These are phyloP conservation scores for Anomalospiza imberbis DNA, from an alignment of 2,797 vertebrate genomes.

Conservation along the genomic window DNA sequence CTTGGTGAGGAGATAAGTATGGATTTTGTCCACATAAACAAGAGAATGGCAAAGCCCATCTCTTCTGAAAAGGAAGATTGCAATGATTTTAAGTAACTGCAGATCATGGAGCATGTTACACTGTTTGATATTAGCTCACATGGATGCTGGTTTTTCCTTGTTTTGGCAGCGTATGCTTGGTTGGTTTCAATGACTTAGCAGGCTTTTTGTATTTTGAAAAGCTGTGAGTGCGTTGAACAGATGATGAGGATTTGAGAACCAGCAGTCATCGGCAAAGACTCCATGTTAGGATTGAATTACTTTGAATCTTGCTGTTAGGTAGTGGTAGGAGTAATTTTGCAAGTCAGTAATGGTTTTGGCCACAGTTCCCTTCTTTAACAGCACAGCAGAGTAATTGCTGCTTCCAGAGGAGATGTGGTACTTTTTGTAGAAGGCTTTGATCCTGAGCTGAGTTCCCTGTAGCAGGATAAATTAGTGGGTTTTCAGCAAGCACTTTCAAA, in stretches of 20 bases:
- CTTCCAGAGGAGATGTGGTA: background rate
- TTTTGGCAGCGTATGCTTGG: background rate
- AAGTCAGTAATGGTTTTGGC: background rate
- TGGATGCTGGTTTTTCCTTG: background rate
- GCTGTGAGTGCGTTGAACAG: background rate
- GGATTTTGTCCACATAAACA: background rate
- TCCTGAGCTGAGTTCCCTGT: background rate
- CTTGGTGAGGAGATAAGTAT: background rate
- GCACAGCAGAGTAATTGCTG: background rate
- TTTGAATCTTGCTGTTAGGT: background rate
- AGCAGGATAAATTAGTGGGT: background rate
- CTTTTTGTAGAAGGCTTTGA: background rate
- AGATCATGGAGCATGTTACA: background rate
- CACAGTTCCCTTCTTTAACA: background rate
- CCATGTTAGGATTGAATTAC: background rate
- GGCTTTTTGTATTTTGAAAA: background rate
- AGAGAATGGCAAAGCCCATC: background rate
- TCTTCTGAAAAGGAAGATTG: background rate
- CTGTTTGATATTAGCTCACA: background rate
- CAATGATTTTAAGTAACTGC: background rate
- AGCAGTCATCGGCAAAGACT: background rate
- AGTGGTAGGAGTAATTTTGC: background rate
- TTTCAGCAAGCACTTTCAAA: background rate
- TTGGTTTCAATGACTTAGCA: background rate
- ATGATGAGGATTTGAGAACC: background rate